Conservation (phyloP, 2,797 vertebrate species). For the Pygocentrus nattereri region DNA sequence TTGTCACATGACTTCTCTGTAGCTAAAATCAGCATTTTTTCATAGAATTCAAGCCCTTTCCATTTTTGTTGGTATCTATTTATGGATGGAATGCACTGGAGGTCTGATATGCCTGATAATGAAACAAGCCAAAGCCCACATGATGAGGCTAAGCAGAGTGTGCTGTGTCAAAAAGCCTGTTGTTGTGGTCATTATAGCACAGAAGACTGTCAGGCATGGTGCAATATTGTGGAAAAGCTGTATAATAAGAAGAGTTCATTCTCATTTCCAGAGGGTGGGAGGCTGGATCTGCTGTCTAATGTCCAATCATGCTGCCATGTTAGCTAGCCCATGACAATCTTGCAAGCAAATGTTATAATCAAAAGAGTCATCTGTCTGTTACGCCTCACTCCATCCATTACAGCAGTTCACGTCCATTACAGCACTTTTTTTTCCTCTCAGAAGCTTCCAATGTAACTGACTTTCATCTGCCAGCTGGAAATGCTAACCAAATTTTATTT, state of each 20-base stretch:
- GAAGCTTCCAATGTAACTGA: not conserved
- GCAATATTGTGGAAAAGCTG: not conserved
- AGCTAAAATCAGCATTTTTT: not conserved
- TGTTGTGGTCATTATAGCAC: not conserved
- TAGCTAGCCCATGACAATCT: not conserved
- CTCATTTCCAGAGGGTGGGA: not conserved
- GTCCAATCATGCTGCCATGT: not conserved
- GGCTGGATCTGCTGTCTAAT: not conserved
- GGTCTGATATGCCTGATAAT: not conserved
- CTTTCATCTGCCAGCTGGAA: not conserved
- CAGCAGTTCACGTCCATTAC: no score
- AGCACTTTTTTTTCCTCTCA: not conserved
- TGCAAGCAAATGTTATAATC: not conserved
- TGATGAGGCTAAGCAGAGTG: constrained; percentile 3
- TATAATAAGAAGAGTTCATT: not conserved
- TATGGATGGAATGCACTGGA: not conserved
- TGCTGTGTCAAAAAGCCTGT: constrained; percentile 8
- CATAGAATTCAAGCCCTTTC: not conserved
- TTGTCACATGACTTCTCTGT: not conserved
- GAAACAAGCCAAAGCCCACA: not conserved
- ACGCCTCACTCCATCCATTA: not conserved
- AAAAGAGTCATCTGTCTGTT: not conserved
- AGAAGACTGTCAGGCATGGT: not conserved
- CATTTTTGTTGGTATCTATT: not conserved
- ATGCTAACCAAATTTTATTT: not conserved